Conservation (phyloP, 2,797 vertebrate genomes). For the Kryptolebias ocellatus region DNA sequence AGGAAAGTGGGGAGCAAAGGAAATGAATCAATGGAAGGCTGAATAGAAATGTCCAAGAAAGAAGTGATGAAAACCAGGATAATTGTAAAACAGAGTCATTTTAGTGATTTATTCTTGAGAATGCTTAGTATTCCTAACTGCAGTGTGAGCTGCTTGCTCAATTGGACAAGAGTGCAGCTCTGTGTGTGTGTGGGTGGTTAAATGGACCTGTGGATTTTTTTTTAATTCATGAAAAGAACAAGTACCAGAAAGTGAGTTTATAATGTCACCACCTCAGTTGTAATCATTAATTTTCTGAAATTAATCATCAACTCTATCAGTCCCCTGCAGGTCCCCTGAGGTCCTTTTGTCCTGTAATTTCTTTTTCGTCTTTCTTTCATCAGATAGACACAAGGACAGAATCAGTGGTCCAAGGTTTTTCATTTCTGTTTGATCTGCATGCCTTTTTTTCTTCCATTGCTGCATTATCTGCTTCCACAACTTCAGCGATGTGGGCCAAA, state of each 20-base stretch:
- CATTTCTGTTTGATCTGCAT: slow-evolving; percentile 37
- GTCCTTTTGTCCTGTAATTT: slow-evolving; percentile 37
- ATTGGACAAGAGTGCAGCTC: slow-evolving; percentile 20
- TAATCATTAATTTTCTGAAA: slow-evolving; percentile 52
- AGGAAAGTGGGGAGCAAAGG: slow-evolving; percentile 1
- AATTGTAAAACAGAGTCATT: slow-evolving; percentile 25
- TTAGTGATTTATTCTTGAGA: slow-evolving; percentile 25
- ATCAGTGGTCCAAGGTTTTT: slow-evolving; percentile 39
- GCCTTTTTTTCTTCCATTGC: slow-evolving; percentile 40
- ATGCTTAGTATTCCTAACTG: slow-evolving; percentile 28
- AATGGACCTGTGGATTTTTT: slow-evolving; percentile 18
- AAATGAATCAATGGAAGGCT: slow-evolving; percentile 10
- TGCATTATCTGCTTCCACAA: slow-evolving; percentile 51
- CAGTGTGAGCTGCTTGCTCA: slow-evolving; percentile 24
- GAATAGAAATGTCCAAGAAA: slow-evolving; percentile 9
- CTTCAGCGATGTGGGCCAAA: slow-evolving; percentile 43
- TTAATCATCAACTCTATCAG: slow-evolving; percentile 53
- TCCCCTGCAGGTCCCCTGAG: slow-evolving; percentile 31
- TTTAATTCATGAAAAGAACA: slow-evolving; percentile 32
- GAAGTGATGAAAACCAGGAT: slow-evolving; percentile 38
- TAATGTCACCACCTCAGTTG: slow-evolving; percentile 53
- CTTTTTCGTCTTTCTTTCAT: slow-evolving; percentile 40
- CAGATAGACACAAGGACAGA: slow-evolving; percentile 51
- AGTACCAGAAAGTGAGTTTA: slow-evolving; percentile 31
- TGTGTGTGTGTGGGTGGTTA: slow-evolving; percentile 15